phyloP scores from a whole-genome alignment of 2,113 vertebrate species.

The Cavia porcellus region DNA sequence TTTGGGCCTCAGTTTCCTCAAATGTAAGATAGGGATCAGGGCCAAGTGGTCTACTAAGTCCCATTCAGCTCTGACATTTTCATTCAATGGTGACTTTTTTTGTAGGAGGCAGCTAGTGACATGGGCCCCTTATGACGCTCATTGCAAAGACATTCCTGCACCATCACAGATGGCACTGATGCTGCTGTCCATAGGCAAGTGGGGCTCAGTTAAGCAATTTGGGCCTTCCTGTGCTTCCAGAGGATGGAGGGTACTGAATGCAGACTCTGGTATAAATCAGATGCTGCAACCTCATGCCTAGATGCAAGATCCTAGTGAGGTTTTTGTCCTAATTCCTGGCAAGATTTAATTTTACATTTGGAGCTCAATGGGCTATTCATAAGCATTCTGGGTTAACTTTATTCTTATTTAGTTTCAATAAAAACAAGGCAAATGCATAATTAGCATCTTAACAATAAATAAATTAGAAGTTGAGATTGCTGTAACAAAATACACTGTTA shows the following conservation, averaged over 20 bases:
- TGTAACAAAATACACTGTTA: slow-evolving; percentile 83
- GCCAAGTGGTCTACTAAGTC: not conserved
- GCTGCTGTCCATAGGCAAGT: not conserved
- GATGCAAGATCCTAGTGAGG: not conserved
- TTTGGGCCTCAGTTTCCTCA: not conserved
- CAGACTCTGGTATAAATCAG: not conserved
- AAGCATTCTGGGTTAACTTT: slow-evolving; percentile 66
- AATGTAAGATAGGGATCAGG: not conserved
- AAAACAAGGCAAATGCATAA: slow-evolving; percentile 80
- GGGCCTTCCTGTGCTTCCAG: not conserved
- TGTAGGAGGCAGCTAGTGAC: not conserved
- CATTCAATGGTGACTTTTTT: not conserved
- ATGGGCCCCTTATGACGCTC: too few species aligned
- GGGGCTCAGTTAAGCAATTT: too few species aligned
- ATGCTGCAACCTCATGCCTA: not conserved
- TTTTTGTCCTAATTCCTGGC: not conserved
- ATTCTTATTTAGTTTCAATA: slow-evolving; percentile 69
- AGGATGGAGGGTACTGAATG: not conserved
- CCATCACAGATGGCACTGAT: not conserved
- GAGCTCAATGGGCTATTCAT: not conserved
- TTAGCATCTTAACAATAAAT: slow-evolving; percentile 84
- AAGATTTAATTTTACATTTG: not conserved
- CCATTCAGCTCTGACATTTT: not conserved
- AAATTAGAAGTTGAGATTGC: slow-evolving; percentile 81
- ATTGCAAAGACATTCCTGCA: not conserved